phyloP scores from a whole-genome alignment of 35 echinoderm and acorn worm genomes.

The Stichopus chloronotus region DNA sequence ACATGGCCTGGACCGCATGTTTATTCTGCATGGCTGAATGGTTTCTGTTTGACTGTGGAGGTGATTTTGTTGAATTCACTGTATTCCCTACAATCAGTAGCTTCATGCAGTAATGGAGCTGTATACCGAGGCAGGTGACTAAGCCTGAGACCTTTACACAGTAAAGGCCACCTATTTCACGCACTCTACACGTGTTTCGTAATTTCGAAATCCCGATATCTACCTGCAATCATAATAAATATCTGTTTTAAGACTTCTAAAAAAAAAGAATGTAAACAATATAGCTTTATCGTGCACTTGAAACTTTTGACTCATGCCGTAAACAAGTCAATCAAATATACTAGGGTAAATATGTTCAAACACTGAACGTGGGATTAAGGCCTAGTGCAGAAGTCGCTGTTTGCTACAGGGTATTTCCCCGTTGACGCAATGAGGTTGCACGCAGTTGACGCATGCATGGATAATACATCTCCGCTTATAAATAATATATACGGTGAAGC shows the following conservation, averaged over 20 bases:
- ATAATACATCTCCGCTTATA: not conserved
- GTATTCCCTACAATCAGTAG: no score
- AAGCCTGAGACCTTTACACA: no score
- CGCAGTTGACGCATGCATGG: not conserved
- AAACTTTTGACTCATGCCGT: constrained; percentile 27
- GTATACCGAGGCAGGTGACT: no score
- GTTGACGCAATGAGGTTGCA: constrained; percentile 15
- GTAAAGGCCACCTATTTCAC: no score
- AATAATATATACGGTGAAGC: no score
- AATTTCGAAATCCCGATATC: not conserved
- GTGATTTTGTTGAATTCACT: no score
- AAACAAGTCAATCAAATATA: constrained; percentile 24
- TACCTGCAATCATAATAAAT: not conserved
- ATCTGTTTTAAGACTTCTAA: not conserved
- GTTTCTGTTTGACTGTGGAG: no score
- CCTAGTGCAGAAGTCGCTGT: not conserved
- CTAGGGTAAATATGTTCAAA: not conserved
- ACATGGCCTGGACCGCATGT: no score
- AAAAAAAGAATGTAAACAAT: no score
- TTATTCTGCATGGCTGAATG: no score
- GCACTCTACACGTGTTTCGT: not conserved
- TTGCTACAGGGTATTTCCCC: constrained; percentile 33
- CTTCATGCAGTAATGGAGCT: no score
- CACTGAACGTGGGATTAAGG: not conserved
- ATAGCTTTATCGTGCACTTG: not conserved